These are phyloP conservation scores for Leucophenga varia DNA, from an alignment of 1,140 invertebrate genomes.

Conservation along the genomic window DNA sequence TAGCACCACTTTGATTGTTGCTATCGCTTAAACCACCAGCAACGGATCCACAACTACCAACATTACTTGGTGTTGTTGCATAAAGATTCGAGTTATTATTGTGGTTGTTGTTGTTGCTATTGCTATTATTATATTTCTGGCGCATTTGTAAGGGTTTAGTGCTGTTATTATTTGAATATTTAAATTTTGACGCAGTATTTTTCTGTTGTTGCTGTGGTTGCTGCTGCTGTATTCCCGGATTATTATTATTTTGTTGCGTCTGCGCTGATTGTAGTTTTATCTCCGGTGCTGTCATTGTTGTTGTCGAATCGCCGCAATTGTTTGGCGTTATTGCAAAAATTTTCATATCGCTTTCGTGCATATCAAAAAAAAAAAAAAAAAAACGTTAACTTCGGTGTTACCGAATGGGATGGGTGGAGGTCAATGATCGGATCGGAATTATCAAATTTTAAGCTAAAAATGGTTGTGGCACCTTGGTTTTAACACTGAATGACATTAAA, in stretches of 20 bases:
- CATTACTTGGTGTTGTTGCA: conserved; percentile 18
- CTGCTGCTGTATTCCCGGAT: conserved; percentile 4
- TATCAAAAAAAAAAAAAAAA: neutral
- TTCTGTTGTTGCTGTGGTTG: conserved; percentile 18
- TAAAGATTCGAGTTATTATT: conserved; percentile 9
- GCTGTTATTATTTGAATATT: too few species aligned
- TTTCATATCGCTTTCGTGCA: conserved; percentile 2
- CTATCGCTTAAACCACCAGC: conserved; percentile 7
- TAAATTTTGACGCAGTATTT: too few species aligned
- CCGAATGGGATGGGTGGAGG: neutral
- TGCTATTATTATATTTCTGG: conserved; percentile 31
- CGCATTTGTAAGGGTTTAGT: conserved; percentile 22
- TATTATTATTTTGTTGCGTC: neutral
- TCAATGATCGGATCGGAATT: conserved; percentile 4
- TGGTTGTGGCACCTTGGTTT: too few species aligned
- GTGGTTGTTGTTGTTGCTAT: conserved; percentile 10
- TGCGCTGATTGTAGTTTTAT: neutral
- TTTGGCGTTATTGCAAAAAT: conserved; percentile 1
- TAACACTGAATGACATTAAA: too few species aligned
- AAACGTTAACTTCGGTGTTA: neutral
- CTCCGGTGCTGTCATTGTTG: neutral
- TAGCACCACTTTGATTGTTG: conserved; percentile 19
- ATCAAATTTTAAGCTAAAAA: too few species aligned
- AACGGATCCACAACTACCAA: too few species aligned
- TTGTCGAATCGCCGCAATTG: neutral